Conservation (phyloP, 2,113 vertebrate species). For the Cololabis saira region DNA sequence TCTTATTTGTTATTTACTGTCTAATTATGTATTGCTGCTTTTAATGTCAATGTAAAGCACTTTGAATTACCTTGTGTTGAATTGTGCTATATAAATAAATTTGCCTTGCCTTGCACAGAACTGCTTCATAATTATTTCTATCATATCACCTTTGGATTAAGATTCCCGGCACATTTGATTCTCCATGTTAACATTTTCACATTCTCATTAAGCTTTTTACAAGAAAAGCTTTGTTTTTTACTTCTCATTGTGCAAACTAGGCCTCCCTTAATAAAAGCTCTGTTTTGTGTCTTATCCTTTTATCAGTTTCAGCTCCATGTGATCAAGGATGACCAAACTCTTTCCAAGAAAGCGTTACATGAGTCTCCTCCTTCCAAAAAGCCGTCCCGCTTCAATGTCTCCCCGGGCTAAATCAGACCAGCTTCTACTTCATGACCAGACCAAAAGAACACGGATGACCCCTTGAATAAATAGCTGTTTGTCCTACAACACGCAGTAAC, state of each 20-base stretch:
- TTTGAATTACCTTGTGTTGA: no score
- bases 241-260: constrained; percentile 17
- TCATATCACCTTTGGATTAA: no score
- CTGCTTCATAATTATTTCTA: no score
- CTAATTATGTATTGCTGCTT: no score
- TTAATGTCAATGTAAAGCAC: no score
- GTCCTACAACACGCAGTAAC: constrained; percentile 33
- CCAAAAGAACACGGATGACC: constrained; percentile 35
- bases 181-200: no score
- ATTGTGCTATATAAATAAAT: no score
- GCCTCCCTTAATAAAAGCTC: constrained; percentile 22
- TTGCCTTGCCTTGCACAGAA: no score
- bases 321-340: constrained; percentile 34
- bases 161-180: no score
- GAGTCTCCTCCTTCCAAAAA: constrained; percentile 51
- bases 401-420: constrained; percentile 34
- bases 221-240: background rate
- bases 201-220: no score
- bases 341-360: constrained; percentile 11
- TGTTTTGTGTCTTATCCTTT: constrained; percentile 21
- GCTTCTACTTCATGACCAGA: constrained; percentile 39
- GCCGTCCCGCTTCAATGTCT: constrained; percentile 6
- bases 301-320: constrained; percentile 32
- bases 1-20: no score
- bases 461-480: constrained; percentile 50